Evolutionary conservation across 2,888 invertebrate genomes (phyloP).

Genomic region (Brassicogethes aeneus): DNA sequence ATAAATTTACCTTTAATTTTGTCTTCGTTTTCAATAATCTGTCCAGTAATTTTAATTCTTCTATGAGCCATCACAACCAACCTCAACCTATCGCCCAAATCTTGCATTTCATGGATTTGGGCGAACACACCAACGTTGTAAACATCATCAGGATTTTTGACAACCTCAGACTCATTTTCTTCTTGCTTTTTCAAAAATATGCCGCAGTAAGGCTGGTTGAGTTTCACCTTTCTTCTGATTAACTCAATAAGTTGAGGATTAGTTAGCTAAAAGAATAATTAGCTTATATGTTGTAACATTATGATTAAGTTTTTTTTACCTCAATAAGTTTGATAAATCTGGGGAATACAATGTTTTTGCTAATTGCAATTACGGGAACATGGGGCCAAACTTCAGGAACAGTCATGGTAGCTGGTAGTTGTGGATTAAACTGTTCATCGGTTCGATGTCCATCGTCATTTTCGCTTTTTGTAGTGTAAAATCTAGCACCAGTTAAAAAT

Average conservation of each 20-base stretch:
- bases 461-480: not conserved
- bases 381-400: constrained; percentile 96
- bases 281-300: not conserved
- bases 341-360: constrained; percentile 93
- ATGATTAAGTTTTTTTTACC: constrained; percentile 42
- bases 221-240: constrained; percentile 83
- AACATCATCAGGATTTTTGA: constrained; percentile 75
- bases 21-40: constrained; percentile 64
- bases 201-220: constrained; percentile 96
- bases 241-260: constrained; percentile 83
- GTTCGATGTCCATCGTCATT: constrained; percentile 23
- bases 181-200: constrained; percentile 91
- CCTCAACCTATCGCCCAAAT: constrained; percentile 80
- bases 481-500: not conserved
- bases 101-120: constrained; percentile 96
- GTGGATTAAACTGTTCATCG: constrained; percentile 42
- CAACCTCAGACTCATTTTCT: constrained; percentile 80
- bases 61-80: constrained; percentile 94
- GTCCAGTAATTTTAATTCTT: constrained; percentile 71
- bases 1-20: constrained; percentile 34
- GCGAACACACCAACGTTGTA: constrained; percentile 92
- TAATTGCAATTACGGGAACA: constrained; percentile 90
- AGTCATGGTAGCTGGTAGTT: constrained; percentile 78
- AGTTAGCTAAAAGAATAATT: constrained; percentile 53
- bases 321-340: constrained; percentile 96